Base-by-base conservation (phyloP, 2,888 invertebrate species). In the Pasiphila rectangulata region DNA sequence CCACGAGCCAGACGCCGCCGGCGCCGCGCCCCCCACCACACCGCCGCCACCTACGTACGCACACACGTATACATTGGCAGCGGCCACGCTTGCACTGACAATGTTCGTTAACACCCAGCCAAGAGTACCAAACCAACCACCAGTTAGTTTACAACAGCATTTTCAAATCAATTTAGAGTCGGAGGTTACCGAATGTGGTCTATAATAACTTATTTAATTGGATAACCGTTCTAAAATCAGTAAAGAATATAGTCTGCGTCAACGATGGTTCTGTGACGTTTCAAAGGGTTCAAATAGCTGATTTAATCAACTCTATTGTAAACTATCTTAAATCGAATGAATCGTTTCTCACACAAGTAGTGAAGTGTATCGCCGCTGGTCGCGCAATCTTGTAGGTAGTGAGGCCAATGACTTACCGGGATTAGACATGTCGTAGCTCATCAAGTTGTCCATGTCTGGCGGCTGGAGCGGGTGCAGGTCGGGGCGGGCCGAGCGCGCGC, bases 371-470 rank as follows among this genome's bases (percentile, higher is more conserved):
- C n/a, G n/a, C n/a, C n/a, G n/a, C n/a, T n/a, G n/a, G n/a, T n/a
- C n/a, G n/a, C n/a, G n/a, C n/a, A n/a, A n/a, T n/a, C n/a, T n/a
- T n/a, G n/a, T n/a, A n/a, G n/a, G n/a, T n/a, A n/a, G n/a, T n/a
- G 19, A 23, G 20, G n/a, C n/a, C 13, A 20, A 27, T 21, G 42
- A 53, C 80, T 63, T 43, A 84, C 88, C 91, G 86, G 93, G 91
- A 72, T 92, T 80, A 61, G 93, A 80, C 91, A 94, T 92, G 67
- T 94, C 94, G 74, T 91, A 94, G 67, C 86, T 90, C 74, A 94
- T 89, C 62, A 94, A 90, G 41, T 92, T 90, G 72, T 94, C 94
- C 67, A 94, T 90, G 71, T 94, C 94, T 46, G 92, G 91, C 44
- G 79, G 74, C 71, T 91, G 90, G 64, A 83, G 59, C 91, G 90